These are phyloP conservation scores for Acleris emargana DNA, from an alignment of 2,888 invertebrate species.

Conservation along the genomic window DNA sequence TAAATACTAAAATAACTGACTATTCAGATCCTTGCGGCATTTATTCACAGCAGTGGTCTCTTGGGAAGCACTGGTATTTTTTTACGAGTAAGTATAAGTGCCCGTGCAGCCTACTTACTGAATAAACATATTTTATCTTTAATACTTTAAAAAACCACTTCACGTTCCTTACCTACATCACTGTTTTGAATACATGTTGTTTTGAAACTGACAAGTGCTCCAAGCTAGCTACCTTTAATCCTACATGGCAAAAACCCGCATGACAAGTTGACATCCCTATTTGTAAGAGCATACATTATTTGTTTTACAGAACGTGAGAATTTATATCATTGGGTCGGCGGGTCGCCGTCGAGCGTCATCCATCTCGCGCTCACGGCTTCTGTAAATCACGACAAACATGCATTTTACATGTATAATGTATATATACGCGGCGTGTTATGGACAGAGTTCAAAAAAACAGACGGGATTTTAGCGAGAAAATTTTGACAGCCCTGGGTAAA, in stretches of 20 bases:
- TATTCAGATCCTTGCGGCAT: no score
- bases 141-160: no score
- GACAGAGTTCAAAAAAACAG: conserved; percentile 22
- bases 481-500: conserved; percentile 15
- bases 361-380: conserved; percentile 49
- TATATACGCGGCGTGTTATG: conserved; percentile 14
- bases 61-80: no score
- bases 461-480: conserved; percentile 2
- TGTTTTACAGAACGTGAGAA: conserved; percentile 61
- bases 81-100: no score
- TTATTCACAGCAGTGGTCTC: no score
- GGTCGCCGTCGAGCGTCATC: conserved; percentile 52
- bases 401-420: conserved; percentile 17
- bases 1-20: no score
- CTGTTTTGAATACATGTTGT: neutral
- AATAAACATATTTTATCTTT: no score
- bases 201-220: neutral
- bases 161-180: no score
- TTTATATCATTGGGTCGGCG: conserved; percentile 63
- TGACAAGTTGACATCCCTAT: conserved; percentile 24
- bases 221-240: neutral
- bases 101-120: no score
- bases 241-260: neutral
- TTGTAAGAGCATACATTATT: conserved; percentile 34
- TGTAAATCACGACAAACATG: conserved; percentile 56